Evolutionary conservation across 2,797 vertebrate species (phyloP), one percentile per base, ranked within the genome.

Genomic region (Psittacula derbiana): DNA sequence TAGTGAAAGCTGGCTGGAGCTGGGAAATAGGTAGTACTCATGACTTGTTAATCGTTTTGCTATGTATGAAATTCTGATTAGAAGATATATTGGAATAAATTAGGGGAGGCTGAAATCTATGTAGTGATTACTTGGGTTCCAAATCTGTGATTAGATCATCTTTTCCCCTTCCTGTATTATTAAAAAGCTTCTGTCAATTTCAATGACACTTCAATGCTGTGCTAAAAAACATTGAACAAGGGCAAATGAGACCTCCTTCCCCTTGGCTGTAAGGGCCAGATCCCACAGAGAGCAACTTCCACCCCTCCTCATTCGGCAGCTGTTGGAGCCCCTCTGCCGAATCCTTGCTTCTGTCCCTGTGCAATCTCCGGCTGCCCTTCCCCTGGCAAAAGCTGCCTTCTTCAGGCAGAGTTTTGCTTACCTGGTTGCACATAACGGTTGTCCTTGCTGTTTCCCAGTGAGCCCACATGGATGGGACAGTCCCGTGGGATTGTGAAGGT

Each of bases 221-320:
- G 49, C 38, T 82, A 85, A 44, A 75, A 92, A 86, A 93, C 75
- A 90, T 12, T 52, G 87, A 95, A 71, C 67, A 78, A 95, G 90
- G 84, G 33, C 87, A 62, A 71, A 57, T 0, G 7, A 64, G 43
- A 66, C 10, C 31, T 60, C 43, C 49, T 78, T 88, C 80, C 64
- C 74, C 62, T 91, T 60, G 61, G 62, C 49, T 11, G 6, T 11
- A 16, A 62, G 53, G 57, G 12, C 40, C 36, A 4, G 3, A 3
- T 92, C 40, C 47, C 4, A 1, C 27, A 15, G 79, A 21, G 31
- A 75, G 8, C 30, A 43, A 13, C 23, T 65, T 55, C 41, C 10
- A 2, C 61, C 53, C 8, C 17, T 57, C 24, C 36, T 17, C n/a
- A 31, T 44, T 62, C 0, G 2, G 80, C 67, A 53, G 30, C 62